These are phyloP conservation scores for Erannis defoliaria DNA, from an alignment of 2,888 invertebrate species.

Conservation along the genomic window DNA sequence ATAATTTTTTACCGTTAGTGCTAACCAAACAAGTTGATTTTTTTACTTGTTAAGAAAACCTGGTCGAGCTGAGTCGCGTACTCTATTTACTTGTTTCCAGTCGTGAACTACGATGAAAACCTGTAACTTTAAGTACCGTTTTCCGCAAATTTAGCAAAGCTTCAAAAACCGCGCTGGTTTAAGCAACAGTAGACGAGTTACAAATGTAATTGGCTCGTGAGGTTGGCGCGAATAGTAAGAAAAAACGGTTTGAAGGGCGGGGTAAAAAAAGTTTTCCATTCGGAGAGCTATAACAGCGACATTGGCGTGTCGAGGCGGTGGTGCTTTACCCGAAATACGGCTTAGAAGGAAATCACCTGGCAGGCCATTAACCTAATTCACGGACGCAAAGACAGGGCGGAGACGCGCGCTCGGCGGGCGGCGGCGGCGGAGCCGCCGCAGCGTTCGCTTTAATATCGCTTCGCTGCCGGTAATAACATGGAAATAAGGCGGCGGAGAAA, in stretches of 20 bases:
- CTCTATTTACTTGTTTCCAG: no score
- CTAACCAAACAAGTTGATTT: not conserved
- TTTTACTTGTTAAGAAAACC: no score
- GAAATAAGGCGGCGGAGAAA: constrained; percentile 83
- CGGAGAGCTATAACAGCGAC: constrained; percentile 67
- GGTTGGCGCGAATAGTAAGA: constrained; percentile 12
- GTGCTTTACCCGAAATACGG: constrained; percentile 78
- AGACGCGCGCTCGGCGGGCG: constrained; percentile 68
- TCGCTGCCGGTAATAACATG: constrained; percentile 84
- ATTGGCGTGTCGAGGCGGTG: constrained; percentile 77
- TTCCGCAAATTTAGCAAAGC: not conserved
- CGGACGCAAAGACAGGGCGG: constrained; percentile 85
- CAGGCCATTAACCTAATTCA: constrained; percentile 87
- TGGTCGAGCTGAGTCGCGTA: no score
- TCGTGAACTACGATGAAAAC: no score
- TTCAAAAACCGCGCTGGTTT: constrained; percentile 23
- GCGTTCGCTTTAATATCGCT: constrained; percentile 83
- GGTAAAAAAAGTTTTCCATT: constrained; percentile 61
- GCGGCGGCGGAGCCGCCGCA: constrained; percentile 54
- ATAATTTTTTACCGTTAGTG: not conserved
- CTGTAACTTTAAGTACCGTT: not conserved
- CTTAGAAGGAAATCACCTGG: constrained; percentile 85
- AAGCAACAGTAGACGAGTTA: constrained; percentile 27
- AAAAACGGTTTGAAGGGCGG: constrained; percentile 34
- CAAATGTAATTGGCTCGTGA: constrained; percentile 29